Evolutionary conservation across 2,888 invertebrate genomes (phyloP).

Genomic region (Agriopis aurantiaria): DNA sequence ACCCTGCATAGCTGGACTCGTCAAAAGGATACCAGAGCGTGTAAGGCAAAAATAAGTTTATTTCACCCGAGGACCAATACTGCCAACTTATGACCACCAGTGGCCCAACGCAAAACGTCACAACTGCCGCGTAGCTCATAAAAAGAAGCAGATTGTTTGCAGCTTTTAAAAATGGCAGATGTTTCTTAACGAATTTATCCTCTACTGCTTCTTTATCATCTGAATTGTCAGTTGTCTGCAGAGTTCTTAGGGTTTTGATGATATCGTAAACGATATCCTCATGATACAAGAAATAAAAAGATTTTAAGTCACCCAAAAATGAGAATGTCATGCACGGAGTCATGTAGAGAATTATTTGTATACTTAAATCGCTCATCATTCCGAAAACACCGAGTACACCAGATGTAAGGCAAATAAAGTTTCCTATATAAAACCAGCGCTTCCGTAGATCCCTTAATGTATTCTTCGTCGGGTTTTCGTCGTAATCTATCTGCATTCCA

Average conservation of each 20-base stretch:
- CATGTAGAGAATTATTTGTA: slow-evolving; percentile 55
- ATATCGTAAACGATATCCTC: slow-evolving; percentile 51
- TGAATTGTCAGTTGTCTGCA: slow-evolving; percentile 23
- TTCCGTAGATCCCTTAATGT: slow-evolving; percentile 33
- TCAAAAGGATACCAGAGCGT: slow-evolving; percentile 64
- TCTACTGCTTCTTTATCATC: slow-evolving; percentile 18
- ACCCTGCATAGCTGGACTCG: slow-evolving; percentile 50
- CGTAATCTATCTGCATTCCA: slow-evolving; percentile 28
- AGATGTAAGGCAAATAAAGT: slow-evolving; percentile 43
- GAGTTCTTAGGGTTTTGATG: slow-evolving; percentile 46
- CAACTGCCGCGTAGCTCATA: slow-evolving; percentile 36
- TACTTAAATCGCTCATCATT: slow-evolving; percentile 25
- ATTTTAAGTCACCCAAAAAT: slow-evolving; percentile 54
- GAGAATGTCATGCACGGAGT: slow-evolving; percentile 57
- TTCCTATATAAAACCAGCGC: slow-evolving; percentile 50
- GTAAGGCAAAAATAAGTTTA: slow-evolving; percentile 58
- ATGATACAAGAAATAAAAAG: slow-evolving; percentile 53
- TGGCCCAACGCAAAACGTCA: slow-evolving; percentile 54
- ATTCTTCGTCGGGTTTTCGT: slow-evolving; percentile 1
- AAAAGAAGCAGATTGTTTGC: slow-evolving; percentile 44
- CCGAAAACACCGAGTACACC: slow-evolving; percentile 39
- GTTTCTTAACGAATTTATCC: slow-evolving; percentile 32
- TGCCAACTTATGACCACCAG: slow-evolving; percentile 45
- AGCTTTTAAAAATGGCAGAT: slow-evolving; percentile 44
- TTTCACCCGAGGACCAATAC: slow-evolving; percentile 54